Base-by-base conservation (phyloP, 2,113 vertebrate genomes). In the Muntiacus muntjak region DNA sequence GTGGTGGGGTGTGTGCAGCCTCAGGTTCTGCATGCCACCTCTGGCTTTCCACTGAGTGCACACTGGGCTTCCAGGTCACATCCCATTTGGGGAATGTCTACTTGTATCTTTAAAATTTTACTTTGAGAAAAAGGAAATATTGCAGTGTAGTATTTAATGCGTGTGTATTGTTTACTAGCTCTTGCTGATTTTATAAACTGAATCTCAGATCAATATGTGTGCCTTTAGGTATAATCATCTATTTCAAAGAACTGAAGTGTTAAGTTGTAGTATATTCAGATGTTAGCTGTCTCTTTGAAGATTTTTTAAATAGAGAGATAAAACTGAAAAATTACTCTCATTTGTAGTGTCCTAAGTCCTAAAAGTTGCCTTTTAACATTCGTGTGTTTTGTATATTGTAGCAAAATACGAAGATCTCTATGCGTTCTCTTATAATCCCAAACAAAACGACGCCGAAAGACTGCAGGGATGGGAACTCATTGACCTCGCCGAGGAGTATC, bases 381-480 rank as follows among this genome's bases (percentile, higher is more conserved):
- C 95, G 19, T 36, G 26, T 87, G 26, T 98, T 96, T 95, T 97
- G 14, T 62, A 7, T 88, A 62, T n/a, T 85, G n/a, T 96, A 99
- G 99, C 98, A 64, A 99, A 98, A 67, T 99, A 99, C 3, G 99
- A 99, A 91, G 99, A 99, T 93, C 99, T 99, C 6, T 99, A 99
- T 84, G 99, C 99, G 0, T 99, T 99, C 98, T 99, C 99, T 87
- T 99, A 99, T 98, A 99, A 99, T 98, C 99, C 99, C 86, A 99
- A 99, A 98, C 99, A 99, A 99, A 99, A 99, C 11, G 99, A 99
- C 94, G 99, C 99, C 15, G 99, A 99, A 98, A 99, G 99, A 78
- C 99, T 99, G 52, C 99, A 99, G 91, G 99, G 99, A 3, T 99
- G 99, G 99, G 99, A 99, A 93, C 98, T 99, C 81, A 99, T 99